Evolutionary conservation across 2,797 vertebrate species (phyloP), one percentile per base, ranked within the genome.

Genomic region (Phrynocephalus vlangalii): DNA sequence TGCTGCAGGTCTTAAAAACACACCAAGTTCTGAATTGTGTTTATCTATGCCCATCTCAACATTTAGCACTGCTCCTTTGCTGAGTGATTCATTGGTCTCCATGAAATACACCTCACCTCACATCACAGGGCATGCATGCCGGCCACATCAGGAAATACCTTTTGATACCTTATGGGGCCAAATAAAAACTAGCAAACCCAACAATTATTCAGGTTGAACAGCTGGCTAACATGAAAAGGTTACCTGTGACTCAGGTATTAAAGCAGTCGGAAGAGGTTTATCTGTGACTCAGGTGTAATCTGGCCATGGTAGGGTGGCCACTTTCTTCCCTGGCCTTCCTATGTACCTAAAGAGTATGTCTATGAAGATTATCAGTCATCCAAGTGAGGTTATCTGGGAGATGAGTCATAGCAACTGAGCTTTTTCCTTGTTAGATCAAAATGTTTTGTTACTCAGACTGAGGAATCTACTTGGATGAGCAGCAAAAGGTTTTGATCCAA

Each of bases 101-200:
- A 48, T 60, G 44, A 81, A 63, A 81, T 60, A 5, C 16, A 90
- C 3, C 8, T 89, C 63, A 24, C 33, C 1, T 33, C 33, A 67
- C 30, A 67, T 44, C 33, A 66, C 26, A 70, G 87, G 81, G 83
- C 77, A 80, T 79, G 66, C 38, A 44, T 44, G 38, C 38, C 38
- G 38, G 38, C 44, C 76, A 18, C 68, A 50, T 67, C 13, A 2
- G 8, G 84, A 44, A 52, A 67, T 0, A 44, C 26, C 38, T 0
- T 3, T 26, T 1, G 20, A 44, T 0, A 0, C 52, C 0, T 0
- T 4, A 79, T n/a, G 0, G 30, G n/a, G 44, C 71, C 22, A 52
- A 63, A 5, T 5, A 0, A 8, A 75, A 48, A 1, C n/a, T 48
- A 18, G 0, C 77, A 85, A 44, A 75, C 0, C 0, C 52, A 24